Percentiles rank a stretch among this genome's conserved stretches.
phyloP scores from a whole-genome alignment of 2,797 vertebrate genomes.

The Avahi laniger region DNA sequence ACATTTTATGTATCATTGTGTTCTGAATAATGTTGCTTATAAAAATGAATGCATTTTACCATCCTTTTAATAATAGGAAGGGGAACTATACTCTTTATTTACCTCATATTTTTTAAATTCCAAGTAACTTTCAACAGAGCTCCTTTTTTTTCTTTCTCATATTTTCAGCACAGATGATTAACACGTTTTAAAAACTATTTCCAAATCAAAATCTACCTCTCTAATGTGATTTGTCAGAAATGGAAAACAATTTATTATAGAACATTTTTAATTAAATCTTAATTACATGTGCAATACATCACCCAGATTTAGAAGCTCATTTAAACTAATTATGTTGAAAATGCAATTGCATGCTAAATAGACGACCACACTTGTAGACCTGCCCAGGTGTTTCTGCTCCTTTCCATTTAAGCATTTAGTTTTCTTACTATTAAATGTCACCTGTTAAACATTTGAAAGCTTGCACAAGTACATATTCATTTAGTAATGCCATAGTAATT shows the following conservation, averaged over 20 bases:
- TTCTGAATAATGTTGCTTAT: slow-evolving; percentile 22
- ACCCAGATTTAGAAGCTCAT: slow-evolving; percentile 78
- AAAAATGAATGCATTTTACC: neutral
- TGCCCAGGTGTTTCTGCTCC: slow-evolving; percentile 73
- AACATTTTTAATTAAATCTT: slow-evolving; percentile 83
- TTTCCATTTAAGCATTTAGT: slow-evolving; percentile 76
- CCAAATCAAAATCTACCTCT: slow-evolving; percentile 79
- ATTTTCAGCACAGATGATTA: slow-evolving; percentile 76
- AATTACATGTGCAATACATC: slow-evolving; percentile 79
- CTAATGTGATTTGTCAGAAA: slow-evolving; percentile 81
- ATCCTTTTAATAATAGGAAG: neutral
- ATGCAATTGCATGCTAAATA: slow-evolving; percentile 72
- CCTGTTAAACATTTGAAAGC: slow-evolving; percentile 69
- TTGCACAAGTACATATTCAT: slow-evolving; percentile 63
- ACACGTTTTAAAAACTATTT: slow-evolving; percentile 78
- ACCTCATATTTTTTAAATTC: slow-evolving; percentile 42
- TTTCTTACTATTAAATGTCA: slow-evolving; percentile 76
- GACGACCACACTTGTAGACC: slow-evolving; percentile 74
- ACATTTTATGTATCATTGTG: neutral
- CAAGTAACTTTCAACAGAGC: slow-evolving; percentile 52
- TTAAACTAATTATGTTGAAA: slow-evolving; percentile 74
- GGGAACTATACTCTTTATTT: slow-evolving; percentile 45
- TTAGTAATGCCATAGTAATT: slow-evolving; percentile 58
- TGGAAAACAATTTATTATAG: slow-evolving; percentile 83
- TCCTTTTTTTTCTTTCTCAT: slow-evolving; percentile 37